Percentiles rank a stretch among this genome's conserved stretches.
Conservation (phyloP, 1,140 invertebrate species). For the Calliphora vicina region DNA sequence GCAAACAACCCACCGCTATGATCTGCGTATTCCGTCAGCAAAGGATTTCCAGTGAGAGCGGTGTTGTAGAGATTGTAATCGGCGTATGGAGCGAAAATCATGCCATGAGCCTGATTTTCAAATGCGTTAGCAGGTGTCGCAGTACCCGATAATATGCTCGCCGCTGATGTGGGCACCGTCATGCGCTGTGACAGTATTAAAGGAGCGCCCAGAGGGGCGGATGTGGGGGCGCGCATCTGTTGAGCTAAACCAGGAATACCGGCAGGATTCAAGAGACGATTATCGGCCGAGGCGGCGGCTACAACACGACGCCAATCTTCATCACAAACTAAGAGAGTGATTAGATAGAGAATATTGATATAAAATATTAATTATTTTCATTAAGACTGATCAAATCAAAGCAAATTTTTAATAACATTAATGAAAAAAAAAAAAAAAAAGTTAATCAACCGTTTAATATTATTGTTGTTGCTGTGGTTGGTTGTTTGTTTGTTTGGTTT, state of each 20-base stretch:
- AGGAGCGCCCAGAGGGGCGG: constrained; percentile 80
- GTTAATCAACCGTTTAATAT: neutral
- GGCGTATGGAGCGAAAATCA: constrained; percentile 82
- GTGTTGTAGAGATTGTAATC: constrained; percentile 91
- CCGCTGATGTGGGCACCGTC: constrained; percentile 80
- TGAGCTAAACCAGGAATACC: constrained; percentile 69
- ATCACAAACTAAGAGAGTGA: constrained; percentile 68
- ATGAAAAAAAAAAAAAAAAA: neutral
- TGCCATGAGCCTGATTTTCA: constrained; percentile 64
- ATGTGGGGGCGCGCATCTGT: constrained; percentile 72
- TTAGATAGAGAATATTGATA: no score
- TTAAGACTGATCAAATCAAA: no score
- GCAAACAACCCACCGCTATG: constrained; percentile 95
- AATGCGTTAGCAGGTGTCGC: constrained; percentile 77
- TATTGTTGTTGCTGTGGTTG: neutral
- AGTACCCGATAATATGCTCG: constrained; percentile 75
- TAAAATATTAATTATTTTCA: no score
- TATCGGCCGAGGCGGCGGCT: constrained; percentile 75
- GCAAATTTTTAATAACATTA: no score
- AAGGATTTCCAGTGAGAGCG: constrained; percentile 76
- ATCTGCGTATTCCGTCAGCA: constrained; percentile 88
- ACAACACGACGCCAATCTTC: constrained; percentile 80
- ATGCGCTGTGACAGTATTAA: constrained; percentile 87
- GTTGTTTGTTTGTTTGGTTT: no score
- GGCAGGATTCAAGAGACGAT: constrained; percentile 77